Evolutionary conservation across 2,888 invertebrate species (phyloP).

Genomic region (Parochlus steinenii): DNA sequence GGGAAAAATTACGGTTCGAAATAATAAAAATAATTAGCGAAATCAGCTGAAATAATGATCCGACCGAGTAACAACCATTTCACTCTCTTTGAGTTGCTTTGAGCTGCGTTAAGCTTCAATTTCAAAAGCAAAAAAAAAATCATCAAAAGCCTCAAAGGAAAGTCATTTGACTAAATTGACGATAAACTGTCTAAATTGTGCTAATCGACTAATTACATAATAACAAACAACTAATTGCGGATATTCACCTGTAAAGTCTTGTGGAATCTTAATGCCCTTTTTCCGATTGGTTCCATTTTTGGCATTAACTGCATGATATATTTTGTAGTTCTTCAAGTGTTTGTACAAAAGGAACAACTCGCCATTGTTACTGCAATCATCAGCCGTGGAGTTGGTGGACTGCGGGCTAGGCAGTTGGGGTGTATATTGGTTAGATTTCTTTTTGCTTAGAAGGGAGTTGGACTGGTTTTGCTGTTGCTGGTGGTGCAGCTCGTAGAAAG

Average conservation of each 20-base stretch:
- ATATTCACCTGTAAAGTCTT: slow-evolving; percentile 29
- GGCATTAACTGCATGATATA: slow-evolving; percentile 28
- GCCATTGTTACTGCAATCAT: slow-evolving; percentile 16
- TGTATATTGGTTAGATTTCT: background rate
- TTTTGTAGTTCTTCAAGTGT: slow-evolving; percentile 25
- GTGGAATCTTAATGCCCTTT: slow-evolving; percentile 29
- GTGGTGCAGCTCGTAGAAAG: background rate
- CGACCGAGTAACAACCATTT: too few species aligned
- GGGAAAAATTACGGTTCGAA: too few species aligned
- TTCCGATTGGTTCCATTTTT: slow-evolving; percentile 27
- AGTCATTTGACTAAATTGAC: too few species aligned
- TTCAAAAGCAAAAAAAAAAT: too few species aligned
- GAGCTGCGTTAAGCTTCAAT: too few species aligned
- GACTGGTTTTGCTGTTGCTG: background rate
- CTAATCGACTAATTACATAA: too few species aligned
- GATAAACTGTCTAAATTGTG: too few species aligned
- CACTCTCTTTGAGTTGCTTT: too few species aligned
- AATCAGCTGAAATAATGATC: too few species aligned
- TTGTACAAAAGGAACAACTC: slow-evolving; percentile 28
- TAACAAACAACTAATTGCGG: too few species aligned
- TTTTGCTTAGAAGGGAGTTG: slow-evolving; percentile 2
- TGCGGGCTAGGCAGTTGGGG: background rate
- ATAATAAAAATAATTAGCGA: too few species aligned
- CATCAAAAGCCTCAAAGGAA: too few species aligned
- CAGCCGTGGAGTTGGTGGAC: background rate